Percentiles rank a stretch among this genome's conserved stretches.
phyloP scores from a whole-genome alignment of 1,140 invertebrate species.

The Neodiprion pinetum region DNA sequence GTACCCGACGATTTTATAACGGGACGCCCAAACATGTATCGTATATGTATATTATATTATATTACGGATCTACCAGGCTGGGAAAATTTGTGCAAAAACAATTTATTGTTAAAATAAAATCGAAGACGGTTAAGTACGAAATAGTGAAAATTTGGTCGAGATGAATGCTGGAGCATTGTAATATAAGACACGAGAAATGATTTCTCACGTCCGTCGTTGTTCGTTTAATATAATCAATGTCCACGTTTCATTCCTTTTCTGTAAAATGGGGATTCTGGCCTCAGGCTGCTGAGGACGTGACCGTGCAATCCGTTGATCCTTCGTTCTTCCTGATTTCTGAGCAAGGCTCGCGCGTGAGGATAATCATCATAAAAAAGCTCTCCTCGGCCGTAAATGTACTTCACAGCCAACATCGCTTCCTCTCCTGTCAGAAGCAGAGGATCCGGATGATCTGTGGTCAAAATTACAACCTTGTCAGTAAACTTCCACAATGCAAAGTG shows the following conservation, averaged over 20 bases:
- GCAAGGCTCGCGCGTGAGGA: conserved; percentile 67
- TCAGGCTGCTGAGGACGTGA: conserved; percentile 67
- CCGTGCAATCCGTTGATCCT: conserved; percentile 63
- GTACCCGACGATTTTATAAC: no score
- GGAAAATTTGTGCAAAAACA: no score
- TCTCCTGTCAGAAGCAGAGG: conserved; percentile 63
- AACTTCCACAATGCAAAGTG: conserved; percentile 3
- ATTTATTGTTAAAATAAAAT: no score
- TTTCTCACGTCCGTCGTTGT: background rate
- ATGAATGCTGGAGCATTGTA: no score
- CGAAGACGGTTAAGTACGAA: no score
- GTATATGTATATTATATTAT: no score
- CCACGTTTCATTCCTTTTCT: conserved; percentile 35
- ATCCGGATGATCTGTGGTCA: conserved; percentile 48
- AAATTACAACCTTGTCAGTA: conserved; percentile 15
- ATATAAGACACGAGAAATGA: no score
- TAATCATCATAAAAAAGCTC: conserved; percentile 69
- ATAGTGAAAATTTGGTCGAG: no score
- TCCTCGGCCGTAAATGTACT: conserved; percentile 60
- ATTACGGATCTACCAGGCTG: no score
- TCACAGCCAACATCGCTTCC: conserved; percentile 62
- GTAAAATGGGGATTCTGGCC: conserved; percentile 65
- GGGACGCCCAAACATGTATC: no score
- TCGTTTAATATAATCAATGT: background rate
- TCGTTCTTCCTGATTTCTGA: conserved; percentile 67